Percentiles rank a stretch among this genome's conserved stretches.
phyloP scores from a whole-genome alignment of 2,888 invertebrate species.

The Diloba caeruleocephala region DNA sequence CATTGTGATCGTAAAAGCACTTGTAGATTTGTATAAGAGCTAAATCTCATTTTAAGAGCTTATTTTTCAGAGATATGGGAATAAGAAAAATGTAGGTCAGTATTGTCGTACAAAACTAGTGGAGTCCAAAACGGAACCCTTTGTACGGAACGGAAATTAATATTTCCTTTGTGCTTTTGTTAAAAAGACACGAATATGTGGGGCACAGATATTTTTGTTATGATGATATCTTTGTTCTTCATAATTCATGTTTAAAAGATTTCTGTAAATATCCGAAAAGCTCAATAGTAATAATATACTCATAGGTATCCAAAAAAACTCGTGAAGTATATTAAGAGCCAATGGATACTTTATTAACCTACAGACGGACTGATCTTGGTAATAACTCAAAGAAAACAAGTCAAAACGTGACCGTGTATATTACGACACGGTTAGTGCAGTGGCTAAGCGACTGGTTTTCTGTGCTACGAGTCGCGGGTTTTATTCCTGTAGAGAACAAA shows the following conservation, averaged over 20 bases:
- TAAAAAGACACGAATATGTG: slow-evolving; percentile 52
- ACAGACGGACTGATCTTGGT: too few relatives aligned
- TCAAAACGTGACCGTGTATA: too few relatives aligned
- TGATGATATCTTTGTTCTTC: slow-evolving; percentile 38
- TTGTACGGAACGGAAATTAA: slow-evolving; percentile 67
- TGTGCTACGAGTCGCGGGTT: too few relatives aligned
- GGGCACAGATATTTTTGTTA: slow-evolving; percentile 44
- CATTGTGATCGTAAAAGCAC: too few relatives aligned
- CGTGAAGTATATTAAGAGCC: too few relatives aligned
- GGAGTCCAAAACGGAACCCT: slow-evolving; percentile 33
- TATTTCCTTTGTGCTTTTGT: slow-evolving; percentile 65
- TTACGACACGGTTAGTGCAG: too few relatives aligned
- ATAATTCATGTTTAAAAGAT: slow-evolving; percentile 16
- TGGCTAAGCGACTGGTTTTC: too few relatives aligned
- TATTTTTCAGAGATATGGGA: slow-evolving; percentile 4
- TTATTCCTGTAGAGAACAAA: too few relatives aligned
- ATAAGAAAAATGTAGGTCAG: slow-evolving; percentile 16
- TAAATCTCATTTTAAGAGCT: slow-evolving; percentile 1
- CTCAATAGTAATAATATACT: too few relatives aligned
- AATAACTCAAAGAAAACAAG: too few relatives aligned
- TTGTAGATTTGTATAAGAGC: neutral
- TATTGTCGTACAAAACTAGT: slow-evolving; percentile 25
- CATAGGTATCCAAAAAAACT: too few relatives aligned
- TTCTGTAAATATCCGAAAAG: slow-evolving; percentile 1
- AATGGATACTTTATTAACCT: too few relatives aligned